Conservation (phyloP, 2,113 vertebrate genomes). For the Anolis sagrei region DNA sequence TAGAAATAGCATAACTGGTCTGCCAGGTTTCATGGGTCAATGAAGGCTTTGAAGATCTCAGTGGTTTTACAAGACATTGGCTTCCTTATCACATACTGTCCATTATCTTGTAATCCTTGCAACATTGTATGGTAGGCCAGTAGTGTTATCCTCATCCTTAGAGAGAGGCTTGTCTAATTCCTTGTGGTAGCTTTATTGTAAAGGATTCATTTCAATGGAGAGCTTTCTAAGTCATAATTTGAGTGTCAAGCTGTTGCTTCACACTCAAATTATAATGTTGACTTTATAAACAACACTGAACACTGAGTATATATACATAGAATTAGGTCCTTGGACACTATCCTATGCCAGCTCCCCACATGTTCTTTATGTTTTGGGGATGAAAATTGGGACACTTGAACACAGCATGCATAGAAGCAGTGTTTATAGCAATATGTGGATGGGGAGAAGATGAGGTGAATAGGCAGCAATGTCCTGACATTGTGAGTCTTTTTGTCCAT, state of each 20-base stretch:
- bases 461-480: no score
- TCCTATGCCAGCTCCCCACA: not conserved
- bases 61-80: not conserved
- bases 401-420: no score
- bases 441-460: not conserved
- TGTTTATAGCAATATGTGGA: not conserved
- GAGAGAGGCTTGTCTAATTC: not conserved
- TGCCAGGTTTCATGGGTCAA: not conserved
- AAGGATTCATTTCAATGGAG: not conserved
- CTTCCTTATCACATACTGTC: not conserved
- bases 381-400: not conserved
- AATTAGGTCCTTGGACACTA: not conserved
- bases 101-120: not conserved
- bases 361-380: not conserved
- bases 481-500: not conserved
- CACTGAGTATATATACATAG: not conserved
- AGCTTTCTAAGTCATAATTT: not conserved
- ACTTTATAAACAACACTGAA: not conserved
- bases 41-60: not conserved
- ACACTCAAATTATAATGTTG: not conserved
- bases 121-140: not conserved
- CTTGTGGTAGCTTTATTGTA: not conserved
- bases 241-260: not conserved
- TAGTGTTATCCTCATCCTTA: no score
- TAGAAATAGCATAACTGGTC: not conserved